phyloP scores from a whole-genome alignment of 2,888 invertebrate species.

The Desoria tigrina region DNA sequence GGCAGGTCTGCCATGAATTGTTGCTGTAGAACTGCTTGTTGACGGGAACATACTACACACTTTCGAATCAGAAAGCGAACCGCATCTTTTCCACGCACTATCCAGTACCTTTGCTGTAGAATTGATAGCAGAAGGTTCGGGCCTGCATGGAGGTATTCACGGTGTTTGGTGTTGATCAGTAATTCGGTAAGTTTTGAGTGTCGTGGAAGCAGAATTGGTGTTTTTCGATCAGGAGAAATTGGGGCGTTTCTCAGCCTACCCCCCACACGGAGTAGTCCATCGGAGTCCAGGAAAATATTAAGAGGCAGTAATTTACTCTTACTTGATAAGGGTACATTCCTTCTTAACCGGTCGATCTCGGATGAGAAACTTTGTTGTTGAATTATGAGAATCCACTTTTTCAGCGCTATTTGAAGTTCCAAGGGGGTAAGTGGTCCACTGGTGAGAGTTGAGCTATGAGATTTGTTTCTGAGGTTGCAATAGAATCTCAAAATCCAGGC shows the following conservation, averaged over 20 bases:
- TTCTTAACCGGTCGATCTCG: not conserved
- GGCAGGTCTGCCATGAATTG: not conserved
- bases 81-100: not conserved
- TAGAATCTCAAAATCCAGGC: not conserved
- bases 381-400: not conserved
- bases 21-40: not conserved
- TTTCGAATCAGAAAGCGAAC: not conserved
- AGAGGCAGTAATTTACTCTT: not conserved
- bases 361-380: not conserved
- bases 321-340: not conserved
- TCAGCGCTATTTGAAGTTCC: not conserved
- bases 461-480: constrained; percentile 1
- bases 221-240: not conserved
- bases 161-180: not conserved
- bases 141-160: not conserved
- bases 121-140: not conserved
- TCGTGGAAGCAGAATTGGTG: not conserved
- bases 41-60: not conserved
- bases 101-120: not conserved
- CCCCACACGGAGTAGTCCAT: not conserved
- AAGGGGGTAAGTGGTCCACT: not conserved
- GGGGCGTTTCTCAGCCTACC: not conserved
- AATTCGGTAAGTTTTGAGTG: not conserved
- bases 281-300: not conserved
- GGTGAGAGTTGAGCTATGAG: not conserved